Percentiles rank a stretch among this genome's conserved stretches.
These are phyloP conservation scores for Monarcha castaneiventris DNA, from an alignment of 2,113 vertebrate species.

Conservation along the genomic window DNA sequence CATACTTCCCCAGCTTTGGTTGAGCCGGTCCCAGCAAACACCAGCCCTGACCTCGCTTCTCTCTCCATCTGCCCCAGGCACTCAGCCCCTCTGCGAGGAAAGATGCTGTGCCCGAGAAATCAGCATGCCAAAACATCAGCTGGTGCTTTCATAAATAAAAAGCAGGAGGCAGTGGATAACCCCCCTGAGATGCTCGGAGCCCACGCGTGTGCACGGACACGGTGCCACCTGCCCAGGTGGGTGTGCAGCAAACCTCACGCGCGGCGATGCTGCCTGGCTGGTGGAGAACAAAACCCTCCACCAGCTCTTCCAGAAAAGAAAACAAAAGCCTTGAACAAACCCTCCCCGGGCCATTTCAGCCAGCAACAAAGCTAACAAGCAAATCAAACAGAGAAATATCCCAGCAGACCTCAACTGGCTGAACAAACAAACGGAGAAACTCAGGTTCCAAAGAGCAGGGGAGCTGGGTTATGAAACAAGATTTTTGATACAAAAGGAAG, in stretches of 20 bases:
- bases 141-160: background rate
- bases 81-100: background rate
- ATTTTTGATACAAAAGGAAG: constrained; percentile 51
- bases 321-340: constrained; percentile 13
- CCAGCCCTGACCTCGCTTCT: background rate
- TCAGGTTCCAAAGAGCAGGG: constrained; percentile 46
- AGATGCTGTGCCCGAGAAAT: background rate
- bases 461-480: constrained; percentile 28
- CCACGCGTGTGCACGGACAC: accelerated
- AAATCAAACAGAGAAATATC: constrained; percentile 53
- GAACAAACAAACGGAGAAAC: constrained; percentile 33
- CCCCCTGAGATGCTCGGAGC: accelerated
- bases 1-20: background rate
- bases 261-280: accelerated
- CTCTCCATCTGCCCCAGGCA: background rate
- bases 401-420: constrained; percentile 30
- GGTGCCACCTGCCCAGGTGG: accelerated
- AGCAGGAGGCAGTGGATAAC: background rate
- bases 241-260: background rate
- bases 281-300: background rate
- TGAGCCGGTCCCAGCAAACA: background rate
- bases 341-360: background rate
- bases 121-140: background rate
- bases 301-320: background rate
- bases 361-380: background rate